Percentiles rank a stretch among this genome's conserved stretches.
These are phyloP conservation scores for Carassius carassius DNA, from an alignment of 2,113 vertebrate genomes.

Conservation along the genomic window DNA sequence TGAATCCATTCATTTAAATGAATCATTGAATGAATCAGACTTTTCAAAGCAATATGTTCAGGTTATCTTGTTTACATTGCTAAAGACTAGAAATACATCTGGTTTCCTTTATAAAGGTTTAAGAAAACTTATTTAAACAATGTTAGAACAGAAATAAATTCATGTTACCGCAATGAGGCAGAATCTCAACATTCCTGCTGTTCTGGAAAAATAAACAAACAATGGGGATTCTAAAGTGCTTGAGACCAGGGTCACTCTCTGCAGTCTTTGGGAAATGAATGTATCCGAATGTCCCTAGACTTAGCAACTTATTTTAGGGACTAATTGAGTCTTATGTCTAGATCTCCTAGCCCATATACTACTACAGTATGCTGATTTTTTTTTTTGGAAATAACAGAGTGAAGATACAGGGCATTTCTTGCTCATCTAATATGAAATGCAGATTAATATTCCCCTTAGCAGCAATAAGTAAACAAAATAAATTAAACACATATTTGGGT, in stretches of 20 bases:
- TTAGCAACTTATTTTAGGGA: not conserved
- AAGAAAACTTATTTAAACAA: constrained; percentile 22
- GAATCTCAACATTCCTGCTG: constrained; percentile 22
- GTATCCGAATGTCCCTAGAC: not conserved
- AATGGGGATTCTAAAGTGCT: constrained; percentile 31
- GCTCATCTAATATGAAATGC: not conserved
- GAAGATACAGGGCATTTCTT: too few relatives aligned
- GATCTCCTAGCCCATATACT: not conserved
- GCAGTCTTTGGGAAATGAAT: not conserved
- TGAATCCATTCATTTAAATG: not conserved
- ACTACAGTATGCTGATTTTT: too few relatives aligned
- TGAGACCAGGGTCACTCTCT: not conserved
- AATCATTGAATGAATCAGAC: not conserved
- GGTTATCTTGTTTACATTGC: not conserved
- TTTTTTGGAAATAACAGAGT: not conserved
- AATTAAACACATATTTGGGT: not conserved
- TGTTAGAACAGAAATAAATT: not conserved
- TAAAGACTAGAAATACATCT: not conserved
- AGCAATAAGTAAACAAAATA: not conserved
- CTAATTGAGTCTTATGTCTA: not conserved
- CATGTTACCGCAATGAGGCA: not conserved
- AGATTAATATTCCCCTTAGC: not conserved
- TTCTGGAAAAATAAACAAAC: constrained; percentile 47
- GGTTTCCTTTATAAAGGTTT: not conserved
- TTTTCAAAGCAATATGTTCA: not conserved